phyloP scores from a whole-genome alignment of 64 coral and sea anemone species.

The Platygyra sinensis region DNA sequence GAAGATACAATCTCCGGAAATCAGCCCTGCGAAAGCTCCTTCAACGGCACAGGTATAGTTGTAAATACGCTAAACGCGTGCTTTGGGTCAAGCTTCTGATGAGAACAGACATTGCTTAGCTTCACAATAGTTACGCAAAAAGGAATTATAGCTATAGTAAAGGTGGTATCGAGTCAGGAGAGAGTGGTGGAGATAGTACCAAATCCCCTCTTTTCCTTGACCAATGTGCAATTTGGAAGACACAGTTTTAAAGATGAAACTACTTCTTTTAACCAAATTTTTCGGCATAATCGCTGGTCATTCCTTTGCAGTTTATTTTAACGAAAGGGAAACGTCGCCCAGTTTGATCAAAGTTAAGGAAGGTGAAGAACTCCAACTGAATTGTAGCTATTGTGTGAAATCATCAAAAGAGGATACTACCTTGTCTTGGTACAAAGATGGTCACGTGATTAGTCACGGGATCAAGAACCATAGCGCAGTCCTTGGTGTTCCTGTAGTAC shows the following conservation, averaged over 20 bases:
- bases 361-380: not conserved
- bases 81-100: too few species aligned
- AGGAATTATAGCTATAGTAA: not conserved
- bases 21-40: not conserved
- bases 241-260: too few species aligned
- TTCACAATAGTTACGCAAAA: too few species aligned
- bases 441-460: not conserved
- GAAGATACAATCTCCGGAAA: not conserved
- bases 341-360: not conserved
- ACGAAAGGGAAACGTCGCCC: not conserved
- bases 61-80: not conserved
- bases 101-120: too few species aligned
- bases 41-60: not conserved
- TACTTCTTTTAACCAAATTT: not conserved
- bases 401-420: not conserved
- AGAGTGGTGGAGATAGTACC: too few species aligned
- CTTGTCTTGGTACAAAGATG: constrained; percentile 44
- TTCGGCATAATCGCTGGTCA: not conserved
- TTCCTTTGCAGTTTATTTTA: not conserved
- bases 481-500: not conserved
- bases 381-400: constrained; percentile 30
- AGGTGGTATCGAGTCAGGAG: not conserved
- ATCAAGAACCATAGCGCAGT: not conserved
- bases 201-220: too few species aligned
- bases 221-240: too few species aligned